Conservation (phyloP, 92 coral and sea anemone species). For the Parazoanthus atlanticus region DNA sequence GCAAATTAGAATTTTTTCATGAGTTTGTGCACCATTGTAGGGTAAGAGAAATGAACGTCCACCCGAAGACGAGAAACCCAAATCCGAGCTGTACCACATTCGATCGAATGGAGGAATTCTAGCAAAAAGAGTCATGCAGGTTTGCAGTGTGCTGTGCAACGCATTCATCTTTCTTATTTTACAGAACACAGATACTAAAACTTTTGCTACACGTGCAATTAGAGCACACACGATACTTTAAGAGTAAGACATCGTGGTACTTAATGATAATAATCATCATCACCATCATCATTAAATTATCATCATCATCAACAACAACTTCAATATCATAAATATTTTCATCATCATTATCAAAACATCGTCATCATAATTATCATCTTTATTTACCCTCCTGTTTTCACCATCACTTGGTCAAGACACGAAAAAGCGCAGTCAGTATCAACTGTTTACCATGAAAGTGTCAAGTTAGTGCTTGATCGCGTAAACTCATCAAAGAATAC, state of each 20-base stretch:
- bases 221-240: too few species aligned
- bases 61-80: constrained; percentile 78
- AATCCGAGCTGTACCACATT: constrained; percentile 91
- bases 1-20: not conserved
- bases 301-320: not conserved
- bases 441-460: too few species aligned
- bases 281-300: not conserved
- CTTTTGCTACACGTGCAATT: not conserved
- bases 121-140: constrained; percentile 97
- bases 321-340: not conserved
- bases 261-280: too few species aligned
- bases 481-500: too few species aligned
- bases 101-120: constrained; percentile 98
- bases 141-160: constrained; percentile 8
- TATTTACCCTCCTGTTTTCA: not conserved
- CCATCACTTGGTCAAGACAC: too few species aligned
- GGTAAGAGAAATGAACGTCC: constrained; percentile 77
- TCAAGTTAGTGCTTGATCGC: not conserved
- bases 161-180: not conserved
- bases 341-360: not conserved
- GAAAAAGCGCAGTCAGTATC: too few species aligned
- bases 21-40: constrained; percentile 38
- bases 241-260: too few species aligned
- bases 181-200: not conserved
- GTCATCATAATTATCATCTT: not conserved